phyloP scores from a whole-genome alignment of 2,888 invertebrate genomes.

The Agrochola lota region DNA sequence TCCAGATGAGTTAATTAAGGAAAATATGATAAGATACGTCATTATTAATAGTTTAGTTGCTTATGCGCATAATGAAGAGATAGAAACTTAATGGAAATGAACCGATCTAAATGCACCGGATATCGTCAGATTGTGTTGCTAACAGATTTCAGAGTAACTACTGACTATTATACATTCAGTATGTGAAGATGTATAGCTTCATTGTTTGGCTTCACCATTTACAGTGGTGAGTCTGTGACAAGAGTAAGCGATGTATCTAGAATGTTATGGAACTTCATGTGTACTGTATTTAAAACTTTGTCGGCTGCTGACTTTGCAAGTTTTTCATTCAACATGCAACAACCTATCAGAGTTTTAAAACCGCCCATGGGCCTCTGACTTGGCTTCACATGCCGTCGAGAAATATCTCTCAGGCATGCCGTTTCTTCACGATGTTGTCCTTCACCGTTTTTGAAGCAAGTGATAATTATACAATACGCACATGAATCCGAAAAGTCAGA shows the following conservation, averaged over 20 bases:
- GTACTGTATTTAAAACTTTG: constrained; percentile 1
- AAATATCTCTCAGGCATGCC: too few species aligned
- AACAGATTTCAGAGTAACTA: constrained; percentile 14
- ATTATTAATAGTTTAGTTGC: constrained; percentile 4
- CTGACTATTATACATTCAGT: not conserved
- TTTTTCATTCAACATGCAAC: constrained; percentile 1
- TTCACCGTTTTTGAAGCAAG: too few species aligned
- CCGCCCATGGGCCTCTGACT: too few species aligned
- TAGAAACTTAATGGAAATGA: constrained; percentile 35
- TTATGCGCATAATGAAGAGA: constrained; percentile 22
- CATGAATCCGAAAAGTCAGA: too few species aligned
- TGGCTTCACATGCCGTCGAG: too few species aligned
- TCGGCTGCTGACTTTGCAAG: not conserved
- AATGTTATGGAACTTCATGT: constrained; percentile 3
- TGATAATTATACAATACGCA: too few species aligned
- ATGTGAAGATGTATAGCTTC: constrained; percentile 17
- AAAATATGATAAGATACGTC: constrained; percentile 29
- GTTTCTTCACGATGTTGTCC: too few species aligned
- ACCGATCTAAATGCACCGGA: constrained; percentile 22
- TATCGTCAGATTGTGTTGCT: constrained; percentile 20
- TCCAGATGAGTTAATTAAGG: constrained; percentile 26
- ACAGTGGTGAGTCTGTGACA: not conserved
- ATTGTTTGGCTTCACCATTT: constrained; percentile 5
- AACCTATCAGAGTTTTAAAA: too few species aligned
- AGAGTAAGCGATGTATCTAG: not conserved